phyloP scores from a whole-genome alignment of 2,113 vertebrate species.

The Nestor notabilis region DNA sequence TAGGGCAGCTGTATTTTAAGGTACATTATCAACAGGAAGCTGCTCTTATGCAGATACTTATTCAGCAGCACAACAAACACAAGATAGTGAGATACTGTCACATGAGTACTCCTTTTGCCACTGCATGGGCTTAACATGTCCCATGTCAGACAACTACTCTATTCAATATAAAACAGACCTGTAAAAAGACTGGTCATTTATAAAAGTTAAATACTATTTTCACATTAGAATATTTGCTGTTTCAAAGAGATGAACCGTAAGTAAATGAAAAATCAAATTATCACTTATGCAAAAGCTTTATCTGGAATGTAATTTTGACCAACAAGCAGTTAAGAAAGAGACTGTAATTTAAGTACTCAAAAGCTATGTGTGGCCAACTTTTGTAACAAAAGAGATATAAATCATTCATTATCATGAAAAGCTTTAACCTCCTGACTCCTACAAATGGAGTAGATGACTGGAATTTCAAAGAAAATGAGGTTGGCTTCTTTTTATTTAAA shows the following conservation, averaged over 20 bases:
- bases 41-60: not conserved
- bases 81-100: not conserved
- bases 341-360: constrained; percentile 22
- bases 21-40: constrained; percentile 32
- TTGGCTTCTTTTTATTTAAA: constrained; percentile 44
- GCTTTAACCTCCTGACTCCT: constrained; percentile 55
- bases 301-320: constrained; percentile 51
- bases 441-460: constrained; percentile 60
- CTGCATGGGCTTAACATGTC: not conserved
- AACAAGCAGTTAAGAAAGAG: constrained; percentile 34
- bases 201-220: constrained; percentile 64
- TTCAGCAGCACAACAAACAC: constrained; percentile 20
- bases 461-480: constrained; percentile 62
- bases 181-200: constrained; percentile 66
- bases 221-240: constrained; percentile 56
- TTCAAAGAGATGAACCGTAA: constrained; percentile 51
- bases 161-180: constrained; percentile 56
- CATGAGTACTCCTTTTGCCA: constrained; percentile 1
- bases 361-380: not conserved
- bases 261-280: constrained; percentile 11
- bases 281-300: constrained; percentile 1
- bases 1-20: constrained; percentile 32
- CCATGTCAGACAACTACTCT: constrained; percentile 20
- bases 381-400: constrained; percentile 28
- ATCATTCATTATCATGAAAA: constrained; percentile 1